Evolutionary conservation across 1,140 invertebrate species (phyloP).

Genomic region (Gyrodactylus bullatarudis): DNA sequence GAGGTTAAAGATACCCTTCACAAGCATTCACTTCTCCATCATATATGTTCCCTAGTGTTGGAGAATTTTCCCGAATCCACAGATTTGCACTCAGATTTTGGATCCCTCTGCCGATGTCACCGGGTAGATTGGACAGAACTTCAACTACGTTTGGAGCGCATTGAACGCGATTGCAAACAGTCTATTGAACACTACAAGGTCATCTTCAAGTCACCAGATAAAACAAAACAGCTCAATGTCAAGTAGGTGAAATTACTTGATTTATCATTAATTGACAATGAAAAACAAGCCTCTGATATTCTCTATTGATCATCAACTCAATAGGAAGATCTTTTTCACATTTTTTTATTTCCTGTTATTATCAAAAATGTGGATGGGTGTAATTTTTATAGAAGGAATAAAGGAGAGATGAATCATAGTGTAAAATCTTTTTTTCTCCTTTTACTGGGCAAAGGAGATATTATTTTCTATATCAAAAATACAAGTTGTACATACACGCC

Average conservation of each 20-base stretch:
- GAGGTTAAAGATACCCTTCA: slow-evolving; percentile 97
- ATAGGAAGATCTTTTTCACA: too few species aligned
- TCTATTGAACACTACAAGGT: slow-evolving; percentile 85
- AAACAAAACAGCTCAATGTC: slow-evolving; percentile 39
- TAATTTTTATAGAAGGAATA: too few species aligned
- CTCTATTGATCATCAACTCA: too few species aligned
- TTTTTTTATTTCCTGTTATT: too few species aligned
- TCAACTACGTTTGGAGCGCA: slow-evolving; percentile 34
- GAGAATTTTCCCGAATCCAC: slow-evolving; percentile 61
- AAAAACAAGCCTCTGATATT: too few species aligned
- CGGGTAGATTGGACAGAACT: slow-evolving; percentile 23
- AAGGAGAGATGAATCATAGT: too few species aligned
- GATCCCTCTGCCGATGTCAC: slow-evolving; percentile 32
- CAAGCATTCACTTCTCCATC: slow-evolving; percentile 79
- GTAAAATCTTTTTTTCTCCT: too few species aligned
- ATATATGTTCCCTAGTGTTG: slow-evolving; percentile 77
- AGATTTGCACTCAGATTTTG: slow-evolving; percentile 78
- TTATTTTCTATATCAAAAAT: too few species aligned
- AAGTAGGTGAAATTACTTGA: slow-evolving; percentile 25
- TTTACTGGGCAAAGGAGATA: too few species aligned
- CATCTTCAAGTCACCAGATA: slow-evolving; percentile 67
- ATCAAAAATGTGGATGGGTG: too few species aligned
- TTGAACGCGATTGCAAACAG: slow-evolving; percentile 74
- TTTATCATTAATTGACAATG: slow-evolving; percentile 9
- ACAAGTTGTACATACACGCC: too few species aligned